Conservation (phyloP, 2,113 vertebrate genomes). For the Corythoichthys intestinalis region DNA sequence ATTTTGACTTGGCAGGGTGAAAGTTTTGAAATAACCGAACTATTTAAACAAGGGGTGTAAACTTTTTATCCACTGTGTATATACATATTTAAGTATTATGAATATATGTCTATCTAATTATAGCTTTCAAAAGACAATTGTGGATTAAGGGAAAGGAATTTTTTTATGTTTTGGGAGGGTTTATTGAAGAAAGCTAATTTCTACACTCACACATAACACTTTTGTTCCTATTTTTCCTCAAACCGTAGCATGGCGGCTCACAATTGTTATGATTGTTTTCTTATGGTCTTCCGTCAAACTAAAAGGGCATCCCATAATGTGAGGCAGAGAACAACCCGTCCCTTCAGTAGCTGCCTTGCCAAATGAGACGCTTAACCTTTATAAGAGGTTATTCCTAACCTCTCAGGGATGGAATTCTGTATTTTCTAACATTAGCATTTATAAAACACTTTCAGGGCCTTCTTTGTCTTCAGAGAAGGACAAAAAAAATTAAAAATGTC, state of each 20-base stretch:
- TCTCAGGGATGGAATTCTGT: slow-evolving; percentile 54
- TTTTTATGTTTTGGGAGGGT: slow-evolving; percentile 59
- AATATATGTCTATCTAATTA: slow-evolving; percentile 72
- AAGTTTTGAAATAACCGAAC: neutral
- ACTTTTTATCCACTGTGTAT: slow-evolving; percentile 10
- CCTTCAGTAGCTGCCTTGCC: slow-evolving; percentile 8
- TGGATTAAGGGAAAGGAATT: slow-evolving; percentile 57
- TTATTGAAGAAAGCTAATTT: slow-evolving; percentile 65
- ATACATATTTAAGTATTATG: slow-evolving; percentile 59
- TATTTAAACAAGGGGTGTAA: no score
- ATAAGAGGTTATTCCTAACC: slow-evolving; percentile 31
- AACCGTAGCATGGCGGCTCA: slow-evolving; percentile 73
- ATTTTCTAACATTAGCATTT: slow-evolving; percentile 28
- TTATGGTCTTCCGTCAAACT: slow-evolving; percentile 74
- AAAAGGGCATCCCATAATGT: slow-evolving; percentile 71
- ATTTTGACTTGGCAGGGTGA: neutral
- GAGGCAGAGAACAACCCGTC: slow-evolving; percentile 55
- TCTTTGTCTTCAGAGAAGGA: no score
- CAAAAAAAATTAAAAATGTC: no score
- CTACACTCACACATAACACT: slow-evolving; percentile 58
- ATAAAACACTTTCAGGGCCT: no score
- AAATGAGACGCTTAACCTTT: slow-evolving; percentile 15
- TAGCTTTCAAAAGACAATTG: slow-evolving; percentile 73
- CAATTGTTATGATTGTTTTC: slow-evolving; percentile 55
- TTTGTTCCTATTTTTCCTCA: slow-evolving; percentile 66